Base-by-base conservation (phyloP, 2,888 invertebrate genomes). In the Teleogryllus oceanicus region DNA sequence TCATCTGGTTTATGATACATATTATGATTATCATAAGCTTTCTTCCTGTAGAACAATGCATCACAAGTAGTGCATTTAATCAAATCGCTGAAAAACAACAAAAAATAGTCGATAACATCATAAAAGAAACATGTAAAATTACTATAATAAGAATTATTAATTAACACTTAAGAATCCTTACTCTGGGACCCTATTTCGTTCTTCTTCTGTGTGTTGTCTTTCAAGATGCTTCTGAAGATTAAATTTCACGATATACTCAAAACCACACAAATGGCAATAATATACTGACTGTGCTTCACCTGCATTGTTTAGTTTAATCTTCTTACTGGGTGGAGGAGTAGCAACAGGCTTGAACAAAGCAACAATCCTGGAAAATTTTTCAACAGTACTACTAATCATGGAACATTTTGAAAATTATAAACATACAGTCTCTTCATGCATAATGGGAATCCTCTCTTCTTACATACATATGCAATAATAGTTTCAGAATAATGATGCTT, bases 161-260 rank as follows among this genome's bases (percentile, higher is more conserved):
- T 11, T 78, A 20, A 50, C 3, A 50, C 8, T 78, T 50, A 78
- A 49, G 11, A 78, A 21, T 20, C 81, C 83, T 83, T 81, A 85
- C 85, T 82, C 80, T 18, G 85, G 85, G 20, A 84, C 81, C 75
- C 80, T 82, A 50, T 86, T 86, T 79, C 88, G 83, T 83, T 92
- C 91, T 83, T 90, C 89, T 85, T 89, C 87, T 82, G 85, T 84
- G 83, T 91, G 91, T 78, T 90, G 89, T 83, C 89, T 88, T 79
- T 85, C 85, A 82, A 89, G 87, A 84, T 91, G 91, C 87, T 90
- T 90, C 86, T 90, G 90, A 83, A 92, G 86, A 86, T 92, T 92
- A 80, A 91, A 90, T 86, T 92, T 92, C 81, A 92, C 89, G 77
- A 91, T 89, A 85, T 91, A 92, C 84, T 92, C 92, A 80, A 90